Base-by-base conservation (phyloP, 1,140 invertebrate genomes). In the Campoletis sonorensis region DNA sequence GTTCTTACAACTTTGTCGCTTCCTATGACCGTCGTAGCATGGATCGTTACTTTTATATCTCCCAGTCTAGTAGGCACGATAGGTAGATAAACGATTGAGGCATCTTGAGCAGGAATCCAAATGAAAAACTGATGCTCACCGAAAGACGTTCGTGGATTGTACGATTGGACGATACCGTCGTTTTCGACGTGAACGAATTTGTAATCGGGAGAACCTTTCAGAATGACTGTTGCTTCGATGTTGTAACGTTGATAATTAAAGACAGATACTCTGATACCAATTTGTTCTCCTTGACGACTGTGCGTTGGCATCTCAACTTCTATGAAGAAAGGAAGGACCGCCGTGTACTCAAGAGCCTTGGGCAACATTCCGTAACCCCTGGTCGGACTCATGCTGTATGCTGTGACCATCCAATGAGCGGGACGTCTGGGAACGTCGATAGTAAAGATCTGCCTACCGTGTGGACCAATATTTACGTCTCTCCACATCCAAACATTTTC, bases 401-500 rank as follows among this genome's bases (percentile, higher is more conserved):
- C 97, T 26, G 96, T 97, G 7, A 99, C 94, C 92, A 98, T 97
- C 98, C 98, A 99, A 83, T 97, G 95, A 1, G 97, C 96, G 0
- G 98, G 97, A 72, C 93, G 91, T 81, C 95, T 93, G 0, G 98
- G 98, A n/a, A 98, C 97, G 45, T 96, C 95, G 30, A 97, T 92
- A 76, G 96, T 96, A 90, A 99, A 98, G 49, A 98, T 96, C 84
- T 94, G 96, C 33, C 97, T 94, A 4, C 97, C 97, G 90, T 97
- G 96, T 18, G 97, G 97, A 15, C 98, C 98, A 82, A 98, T 98
- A 91, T 98, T 98, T 18, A 98, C 95, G 91, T 98, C 97, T 83
- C 96, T 95, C 98, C 98, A 99, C 5, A 98, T 91, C 98, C 98
- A 99, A 45, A 97, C 96, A 87, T 98, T 98, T 81, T 98, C 97